These are phyloP conservation scores for Fabriciana adippe DNA, from an alignment of 2,888 invertebrate species.

Conservation along the genomic window DNA sequence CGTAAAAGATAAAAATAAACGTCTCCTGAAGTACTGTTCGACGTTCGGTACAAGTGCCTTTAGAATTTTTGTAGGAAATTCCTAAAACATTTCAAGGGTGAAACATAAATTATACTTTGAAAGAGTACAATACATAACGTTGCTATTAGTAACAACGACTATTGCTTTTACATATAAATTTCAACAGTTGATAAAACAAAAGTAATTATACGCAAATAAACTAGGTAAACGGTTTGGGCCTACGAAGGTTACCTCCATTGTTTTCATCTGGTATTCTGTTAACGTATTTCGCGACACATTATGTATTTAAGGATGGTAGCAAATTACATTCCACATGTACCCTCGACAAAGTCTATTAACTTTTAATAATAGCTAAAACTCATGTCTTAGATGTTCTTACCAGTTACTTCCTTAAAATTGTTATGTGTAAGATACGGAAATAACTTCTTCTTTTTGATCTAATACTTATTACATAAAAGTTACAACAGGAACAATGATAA, in stretches of 20 bases:
- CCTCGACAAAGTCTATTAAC: too few species aligned
- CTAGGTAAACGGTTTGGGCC: constrained; percentile 18
- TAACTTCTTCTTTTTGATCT: too few species aligned
- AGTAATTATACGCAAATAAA: constrained; percentile 26
- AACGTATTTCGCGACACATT: constrained; percentile 26
- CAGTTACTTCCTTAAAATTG: too few species aligned
- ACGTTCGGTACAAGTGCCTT: constrained; percentile 25
- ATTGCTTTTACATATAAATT: too few species aligned
- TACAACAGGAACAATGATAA: too few species aligned
- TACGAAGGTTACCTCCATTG: constrained; percentile 28
- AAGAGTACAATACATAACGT: constrained; percentile 3
- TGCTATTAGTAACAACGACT: background rate
- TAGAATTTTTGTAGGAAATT: constrained; percentile 28
- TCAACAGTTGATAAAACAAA: constrained; percentile 15
- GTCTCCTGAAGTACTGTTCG: constrained; percentile 23
- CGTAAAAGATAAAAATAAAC: constrained; percentile 26
- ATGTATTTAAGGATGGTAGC: constrained; percentile 27
- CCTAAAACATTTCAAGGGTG: constrained; percentile 24
- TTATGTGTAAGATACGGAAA: too few species aligned
- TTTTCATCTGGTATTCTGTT: constrained; percentile 28
- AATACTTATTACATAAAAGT: too few species aligned
- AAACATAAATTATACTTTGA: constrained; percentile 17
- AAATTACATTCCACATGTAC: constrained; percentile 36
- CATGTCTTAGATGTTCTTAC: too few species aligned
- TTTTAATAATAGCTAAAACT: too few species aligned